phyloP scores from a whole-genome alignment of 1,140 invertebrate species.

The Drosophila tristis region DNA sequence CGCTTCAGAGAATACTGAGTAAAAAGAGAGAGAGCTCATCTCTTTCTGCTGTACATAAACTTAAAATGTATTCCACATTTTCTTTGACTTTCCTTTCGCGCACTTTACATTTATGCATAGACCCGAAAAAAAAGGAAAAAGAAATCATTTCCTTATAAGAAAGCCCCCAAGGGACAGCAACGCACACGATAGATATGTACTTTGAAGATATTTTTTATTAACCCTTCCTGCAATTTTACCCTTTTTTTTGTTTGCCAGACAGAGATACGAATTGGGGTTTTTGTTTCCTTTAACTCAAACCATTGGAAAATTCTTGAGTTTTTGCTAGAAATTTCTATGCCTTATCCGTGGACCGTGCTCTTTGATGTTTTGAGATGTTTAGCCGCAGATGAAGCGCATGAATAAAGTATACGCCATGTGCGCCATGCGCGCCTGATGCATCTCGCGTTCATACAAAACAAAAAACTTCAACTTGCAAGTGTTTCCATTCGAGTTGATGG shows the following conservation, averaged over 20 bases:
- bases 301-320: slow-evolving; percentile 17
- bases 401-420: slow-evolving; percentile 28
- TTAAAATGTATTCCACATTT: too few relatives aligned
- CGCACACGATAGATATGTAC: slow-evolving; percentile 27
- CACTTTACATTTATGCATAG: too few relatives aligned
- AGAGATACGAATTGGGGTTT: slow-evolving; percentile 3
- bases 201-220: slow-evolving; percentile 35
- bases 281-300: slow-evolving; percentile 18
- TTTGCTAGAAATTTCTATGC: slow-evolving; percentile 18
- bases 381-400: slow-evolving; percentile 4
- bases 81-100: too few relatives aligned
- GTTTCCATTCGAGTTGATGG: slow-evolving; percentile 9
- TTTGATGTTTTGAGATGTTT: slow-evolving; percentile 31
- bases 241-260: slow-evolving; percentile 13
- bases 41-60: too few relatives aligned
- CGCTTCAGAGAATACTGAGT: too few relatives aligned
- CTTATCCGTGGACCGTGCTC: neutral
- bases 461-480: neutral
- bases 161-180: slow-evolving; percentile 9
- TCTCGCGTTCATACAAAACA: neutral
- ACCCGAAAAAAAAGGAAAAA: neutral
- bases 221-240: slow-evolving; percentile 5
- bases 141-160: slow-evolving; percentile 13
- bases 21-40: too few relatives aligned
- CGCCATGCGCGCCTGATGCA: slow-evolving; percentile 17